phyloP scores from a whole-genome alignment of 2,113 vertebrate genomes.

The Platysteira castanea region DNA sequence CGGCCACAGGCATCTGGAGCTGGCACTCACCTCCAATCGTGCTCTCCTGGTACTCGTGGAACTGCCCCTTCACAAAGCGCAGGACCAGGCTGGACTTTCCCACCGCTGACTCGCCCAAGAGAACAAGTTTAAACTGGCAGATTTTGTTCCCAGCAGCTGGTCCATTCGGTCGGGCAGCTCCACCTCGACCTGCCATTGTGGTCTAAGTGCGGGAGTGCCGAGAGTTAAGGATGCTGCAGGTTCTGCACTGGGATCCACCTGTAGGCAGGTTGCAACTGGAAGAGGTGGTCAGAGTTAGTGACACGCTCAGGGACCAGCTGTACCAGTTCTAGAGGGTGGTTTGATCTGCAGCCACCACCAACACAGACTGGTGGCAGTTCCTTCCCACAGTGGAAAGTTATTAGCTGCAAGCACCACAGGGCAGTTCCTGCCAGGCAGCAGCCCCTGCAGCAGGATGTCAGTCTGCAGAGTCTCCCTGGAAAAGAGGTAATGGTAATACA shows the following conservation, averaged over 20 bases:
- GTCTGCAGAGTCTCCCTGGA: not conserved
- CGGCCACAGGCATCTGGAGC: not conserved
- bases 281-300: conserved; percentile 27
- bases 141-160: conserved; percentile 93
- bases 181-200: conserved; percentile 93
- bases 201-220: conserved; percentile 31
- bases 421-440: not conserved
- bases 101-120: conserved; percentile 92
- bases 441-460: not conserved
- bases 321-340: not conserved
- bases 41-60: conserved; percentile 99
- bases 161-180: conserved; percentile 90
- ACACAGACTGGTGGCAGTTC: not conserved
- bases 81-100: conserved; percentile 98
- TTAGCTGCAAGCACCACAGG: not conserved
- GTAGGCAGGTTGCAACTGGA: conserved; percentile 68
- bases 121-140: conserved; percentile 96
- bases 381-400: not conserved
- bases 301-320: not conserved
- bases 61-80: conserved; percentile 98
- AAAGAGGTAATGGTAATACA: not conserved
- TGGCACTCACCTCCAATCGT: conserved; percentile 91
- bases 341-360: not conserved
- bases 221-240: conserved; percentile 12
- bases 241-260: conserved; percentile 54